A percentile compares a stretch with the other conserved stretches of the same genome.
Conservation (phyloP, 2,888 invertebrate species). For the Nephrotoma flavescens region DNA sequence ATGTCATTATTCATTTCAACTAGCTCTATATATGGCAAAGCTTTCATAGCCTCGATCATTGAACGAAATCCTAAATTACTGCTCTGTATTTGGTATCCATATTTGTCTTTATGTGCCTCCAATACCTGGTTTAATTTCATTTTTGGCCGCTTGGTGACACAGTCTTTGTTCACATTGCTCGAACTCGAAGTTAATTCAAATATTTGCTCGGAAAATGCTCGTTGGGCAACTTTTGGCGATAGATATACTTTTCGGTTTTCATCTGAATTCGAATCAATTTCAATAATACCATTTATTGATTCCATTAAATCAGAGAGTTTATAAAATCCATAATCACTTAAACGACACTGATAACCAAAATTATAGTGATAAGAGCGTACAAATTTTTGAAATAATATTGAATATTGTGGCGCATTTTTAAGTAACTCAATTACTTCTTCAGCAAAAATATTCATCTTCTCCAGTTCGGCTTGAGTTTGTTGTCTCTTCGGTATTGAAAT, state of each 20-base stretch:
- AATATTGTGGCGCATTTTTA: conserved; percentile 70
- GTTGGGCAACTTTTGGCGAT: conserved; percentile 26
- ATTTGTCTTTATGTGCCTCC: conserved; percentile 30
- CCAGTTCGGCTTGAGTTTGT: conserved; percentile 70
- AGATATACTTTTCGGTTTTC: conserved; percentile 29
- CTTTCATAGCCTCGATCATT: conserved; percentile 22
- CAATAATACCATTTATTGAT: conserved; percentile 67
- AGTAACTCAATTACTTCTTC: conserved; percentile 70
- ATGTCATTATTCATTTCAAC: conserved; percentile 21
- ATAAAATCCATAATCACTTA: conserved; percentile 84
- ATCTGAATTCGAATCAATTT: conserved; percentile 17
- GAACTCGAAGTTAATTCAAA: conserved; percentile 25
- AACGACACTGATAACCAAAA: conserved; percentile 81
- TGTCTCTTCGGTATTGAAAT: conserved; percentile 70
- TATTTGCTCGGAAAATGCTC: conserved; percentile 30
- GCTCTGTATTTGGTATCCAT: conserved; percentile 30
- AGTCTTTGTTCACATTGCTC: not conserved
- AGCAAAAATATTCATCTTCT: conserved; percentile 71
- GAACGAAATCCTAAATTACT: conserved; percentile 25
- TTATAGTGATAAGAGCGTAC: conserved; percentile 93
- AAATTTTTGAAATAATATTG: conserved; percentile 82
- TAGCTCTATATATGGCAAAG: conserved; percentile 28
- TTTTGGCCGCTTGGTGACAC: not conserved
- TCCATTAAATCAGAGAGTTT: conserved; percentile 88
- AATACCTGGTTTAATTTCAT: conserved; percentile 25